Percentiles rank a stretch among this genome's conserved stretches.
Evolutionary conservation across 2,113 vertebrate species (phyloP).

Genomic region (Eptatretus burgeri): DNA sequence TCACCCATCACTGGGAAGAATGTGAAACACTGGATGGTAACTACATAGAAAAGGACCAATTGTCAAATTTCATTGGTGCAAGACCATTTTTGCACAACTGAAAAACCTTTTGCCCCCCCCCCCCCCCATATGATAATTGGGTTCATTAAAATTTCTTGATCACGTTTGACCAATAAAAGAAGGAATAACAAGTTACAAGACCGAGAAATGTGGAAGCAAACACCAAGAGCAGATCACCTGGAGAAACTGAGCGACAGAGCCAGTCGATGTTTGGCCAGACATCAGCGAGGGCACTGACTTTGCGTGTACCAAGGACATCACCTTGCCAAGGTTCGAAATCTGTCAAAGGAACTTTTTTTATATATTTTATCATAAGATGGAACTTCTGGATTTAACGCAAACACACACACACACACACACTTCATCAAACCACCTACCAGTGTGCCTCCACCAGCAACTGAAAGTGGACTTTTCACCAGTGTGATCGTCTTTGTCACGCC

Average conservation of each 20-base stretch:
- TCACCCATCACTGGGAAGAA: too few species aligned
- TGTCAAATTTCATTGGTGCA: too few species aligned
- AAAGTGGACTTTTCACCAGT: slow-evolving; percentile 8
- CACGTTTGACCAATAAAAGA: too few species aligned
- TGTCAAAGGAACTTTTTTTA: not conserved
- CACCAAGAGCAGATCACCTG: slow-evolving; percentile 1
- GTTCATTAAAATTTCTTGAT: too few species aligned
- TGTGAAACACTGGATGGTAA: too few species aligned
- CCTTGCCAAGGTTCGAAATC: slow-evolving; percentile 9
- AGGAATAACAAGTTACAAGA: too few species aligned
- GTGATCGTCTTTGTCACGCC: slow-evolving; percentile 9
- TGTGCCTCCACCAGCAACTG: slow-evolving; percentile 7
- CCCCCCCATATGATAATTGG: too few species aligned
- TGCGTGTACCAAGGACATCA: slow-evolving; percentile 9
- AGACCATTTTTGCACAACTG: too few species aligned
- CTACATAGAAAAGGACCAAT: too few species aligned
- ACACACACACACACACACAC: not conserved
- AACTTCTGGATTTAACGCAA: not conserved
- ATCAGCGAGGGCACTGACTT: slow-evolving; percentile 6
- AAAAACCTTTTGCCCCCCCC: too few species aligned
- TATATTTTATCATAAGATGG: too few species aligned
- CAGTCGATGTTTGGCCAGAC: slow-evolving; percentile 8
- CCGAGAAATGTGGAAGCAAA: not conserved
- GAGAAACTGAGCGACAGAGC: slow-evolving; percentile 9
- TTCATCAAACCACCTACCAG: slow-evolving; percentile 7